Conservation (phyloP, 2,113 vertebrate species). For the Salminus brasiliensis region DNA sequence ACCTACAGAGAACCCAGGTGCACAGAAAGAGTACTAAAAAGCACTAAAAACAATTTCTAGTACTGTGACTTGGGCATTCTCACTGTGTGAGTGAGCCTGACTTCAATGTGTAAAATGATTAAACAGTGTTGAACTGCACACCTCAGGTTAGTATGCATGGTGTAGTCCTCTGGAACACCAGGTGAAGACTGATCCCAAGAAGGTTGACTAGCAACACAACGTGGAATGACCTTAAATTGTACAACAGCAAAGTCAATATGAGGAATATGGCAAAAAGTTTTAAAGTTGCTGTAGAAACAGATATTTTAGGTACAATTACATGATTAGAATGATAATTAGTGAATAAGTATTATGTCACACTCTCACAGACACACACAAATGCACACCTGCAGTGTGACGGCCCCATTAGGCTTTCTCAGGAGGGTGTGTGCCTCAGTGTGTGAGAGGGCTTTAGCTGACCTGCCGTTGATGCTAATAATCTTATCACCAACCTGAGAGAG, state of each 20-base stretch:
- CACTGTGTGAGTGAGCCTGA: no score
- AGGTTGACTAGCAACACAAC: conserved; percentile 10
- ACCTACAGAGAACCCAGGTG: no score
- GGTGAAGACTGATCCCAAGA: background rate
- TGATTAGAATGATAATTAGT: no score
- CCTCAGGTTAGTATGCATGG: conserved; percentile 27
- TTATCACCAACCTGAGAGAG: conserved; percentile 82
- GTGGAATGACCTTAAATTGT: conserved; percentile 27
- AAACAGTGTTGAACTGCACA: background rate
- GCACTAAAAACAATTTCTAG: no score
- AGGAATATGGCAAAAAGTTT: background rate
- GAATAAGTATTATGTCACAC: no score
- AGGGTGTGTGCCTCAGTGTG: conserved; percentile 82
- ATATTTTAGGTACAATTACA: background rate
- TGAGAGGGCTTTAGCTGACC: conserved; percentile 85
- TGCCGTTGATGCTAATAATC: conserved; percentile 87
- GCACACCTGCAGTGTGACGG: conserved; percentile 82
- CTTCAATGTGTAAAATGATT: background rate
- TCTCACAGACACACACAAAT: background rate
- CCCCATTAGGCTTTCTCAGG: conserved; percentile 81
- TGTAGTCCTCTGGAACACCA: conserved; percentile 23
- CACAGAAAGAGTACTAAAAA: no score
- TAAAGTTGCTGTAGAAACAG: background rate
- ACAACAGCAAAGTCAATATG: background rate
- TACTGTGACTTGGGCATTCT: no score